These are phyloP conservation scores for Athetis lepigone DNA, from an alignment of 2,888 invertebrate genomes.

Conservation along the genomic window DNA sequence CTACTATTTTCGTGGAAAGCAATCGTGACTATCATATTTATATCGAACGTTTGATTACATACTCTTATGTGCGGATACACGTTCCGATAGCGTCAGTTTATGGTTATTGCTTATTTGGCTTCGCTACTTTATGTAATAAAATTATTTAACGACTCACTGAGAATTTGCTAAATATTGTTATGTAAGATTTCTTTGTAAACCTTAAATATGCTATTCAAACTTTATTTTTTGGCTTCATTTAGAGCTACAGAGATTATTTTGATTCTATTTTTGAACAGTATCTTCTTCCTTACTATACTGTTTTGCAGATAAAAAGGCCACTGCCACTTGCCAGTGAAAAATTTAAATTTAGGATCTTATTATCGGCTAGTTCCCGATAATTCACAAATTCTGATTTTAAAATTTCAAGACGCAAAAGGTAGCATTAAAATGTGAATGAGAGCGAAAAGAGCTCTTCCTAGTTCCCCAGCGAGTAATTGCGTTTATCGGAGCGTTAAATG, in stretches of 20 bases:
- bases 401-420: conserved; percentile 60
- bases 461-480: conserved; percentile 80
- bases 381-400: conserved; percentile 53
- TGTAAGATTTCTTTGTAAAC: conserved; percentile 25
- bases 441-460: conserved; percentile 75
- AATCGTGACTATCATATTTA: conserved; percentile 44
- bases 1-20: conserved; percentile 37
- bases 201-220: too few relatives aligned
- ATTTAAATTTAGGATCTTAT: too few relatives aligned
- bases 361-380: too few relatives aligned
- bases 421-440: conserved; percentile 72
- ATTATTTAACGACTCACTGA: conserved; percentile 44
- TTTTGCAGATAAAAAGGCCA: conserved; percentile 43
- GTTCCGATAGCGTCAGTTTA: conserved; percentile 59
- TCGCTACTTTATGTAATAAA: conserved; percentile 47
- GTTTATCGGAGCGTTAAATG: conserved; percentile 88
- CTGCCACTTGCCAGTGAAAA: too few relatives aligned
- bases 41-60: conserved; percentile 52
- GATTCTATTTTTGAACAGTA: not conserved
- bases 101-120: conserved; percentile 56
- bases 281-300: not conserved
- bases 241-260: too few relatives aligned
- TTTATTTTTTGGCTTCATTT: too few relatives aligned
- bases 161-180: conserved; percentile 39
- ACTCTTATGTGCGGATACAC: conserved; percentile 53